phyloP scores from a whole-genome alignment of 2,888 invertebrate species.

The Galeruca laticollis region DNA sequence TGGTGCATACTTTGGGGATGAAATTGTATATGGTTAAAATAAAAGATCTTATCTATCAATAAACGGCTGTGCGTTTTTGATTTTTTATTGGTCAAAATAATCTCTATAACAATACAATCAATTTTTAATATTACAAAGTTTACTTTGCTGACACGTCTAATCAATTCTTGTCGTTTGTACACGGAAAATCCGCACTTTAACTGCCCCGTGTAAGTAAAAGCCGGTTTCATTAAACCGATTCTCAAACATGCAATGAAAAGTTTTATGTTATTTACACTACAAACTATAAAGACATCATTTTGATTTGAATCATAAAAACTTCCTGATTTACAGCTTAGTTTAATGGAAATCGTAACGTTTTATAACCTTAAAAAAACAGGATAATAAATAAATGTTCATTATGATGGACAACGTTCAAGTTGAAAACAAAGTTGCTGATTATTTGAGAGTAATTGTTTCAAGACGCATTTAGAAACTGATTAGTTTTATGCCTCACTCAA shows the following conservation, averaged over 20 bases:
- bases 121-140: not conserved
- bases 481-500: not conserved
- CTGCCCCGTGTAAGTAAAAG: not conserved
- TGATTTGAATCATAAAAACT: constrained; percentile 11
- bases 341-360: not conserved
- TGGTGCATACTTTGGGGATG: too few species aligned
- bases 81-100: too few species aligned
- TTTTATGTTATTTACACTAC: constrained; percentile 21
- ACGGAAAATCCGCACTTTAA: not conserved
- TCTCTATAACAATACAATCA: too few species aligned
- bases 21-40: too few species aligned
- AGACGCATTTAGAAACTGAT: not conserved
- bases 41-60: too few species aligned
- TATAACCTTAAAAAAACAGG: not conserved
- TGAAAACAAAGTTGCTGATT: constrained; percentile 1
- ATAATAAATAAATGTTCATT: not conserved
- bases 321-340: not conserved
- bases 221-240: constrained; percentile 5
- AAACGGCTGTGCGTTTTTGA: too few species aligned
- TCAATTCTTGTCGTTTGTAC: not conserved
- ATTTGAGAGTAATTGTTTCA: not conserved
- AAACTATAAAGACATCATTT: constrained; percentile 12
- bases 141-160: not conserved
- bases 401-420: not conserved
- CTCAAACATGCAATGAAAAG: constrained; percentile 13